Evolutionary conservation across 2,888 invertebrate genomes (phyloP), one percentile per base, ranked within the genome.

Genomic region (Pristionchus arcanus): DNA sequence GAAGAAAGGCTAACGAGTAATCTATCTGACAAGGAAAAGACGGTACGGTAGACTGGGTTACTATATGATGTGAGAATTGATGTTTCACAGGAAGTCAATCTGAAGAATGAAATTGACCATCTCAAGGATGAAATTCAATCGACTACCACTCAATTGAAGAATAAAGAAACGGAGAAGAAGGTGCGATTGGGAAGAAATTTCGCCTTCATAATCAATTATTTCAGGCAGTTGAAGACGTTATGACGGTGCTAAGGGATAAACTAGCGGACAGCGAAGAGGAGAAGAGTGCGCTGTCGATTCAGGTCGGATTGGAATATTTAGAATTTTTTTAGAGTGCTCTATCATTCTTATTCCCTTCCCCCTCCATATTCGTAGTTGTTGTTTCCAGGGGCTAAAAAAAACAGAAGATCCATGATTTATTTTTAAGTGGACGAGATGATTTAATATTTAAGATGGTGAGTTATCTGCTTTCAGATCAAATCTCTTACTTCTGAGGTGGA

Each of bases 11-110:
- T 86, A 2, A 63, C n/a, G 28, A n/a, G 25, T 5, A 86, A 66
- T 66, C 86, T 86, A n/a, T 37, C 28, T 4, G 85, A 59, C 19
- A 59, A 63, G 85, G 83, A 83, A 28, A 53, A 49, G 49, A 83
- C 49, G 84, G 84, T 84, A 31, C 53, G 42, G 77, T 21, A 16
- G 25, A 21, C 28, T n/a, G n/a, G 42, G 7, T 42, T 11, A 9
- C 13, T 34, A 25, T 7, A 42, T 19, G 11, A 77, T 9, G 42
- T 21, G 21, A 16, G 16, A 84, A 55, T 84, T 7, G 31, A 31
- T 28, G 31, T 84, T 28, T 53, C 31, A 28, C 53, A 83, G 83
- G 83, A 83, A 28, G 28, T 84, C 0, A 31, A 84, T 28, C 34
- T 55, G 66, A 42, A 37, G 28, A 25, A 11, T 2, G 66, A 86